phyloP scores from a whole-genome alignment of 2,113 vertebrate genomes.

The Xenotilapia flavipinnis region DNA sequence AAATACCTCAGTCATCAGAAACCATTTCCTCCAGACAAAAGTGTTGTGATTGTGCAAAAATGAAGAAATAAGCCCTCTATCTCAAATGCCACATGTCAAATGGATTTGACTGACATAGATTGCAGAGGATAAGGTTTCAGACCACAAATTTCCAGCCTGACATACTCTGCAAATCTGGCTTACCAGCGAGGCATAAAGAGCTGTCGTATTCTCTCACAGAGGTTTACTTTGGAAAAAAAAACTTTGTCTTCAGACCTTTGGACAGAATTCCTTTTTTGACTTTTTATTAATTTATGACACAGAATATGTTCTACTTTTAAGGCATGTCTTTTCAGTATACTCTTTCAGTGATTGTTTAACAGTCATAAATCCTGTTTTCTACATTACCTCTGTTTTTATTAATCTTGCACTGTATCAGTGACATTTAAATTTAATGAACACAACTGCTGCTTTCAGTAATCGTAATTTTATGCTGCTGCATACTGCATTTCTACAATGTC shows the following conservation, averaged over 20 bases:
- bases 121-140: slow-evolving; percentile 73
- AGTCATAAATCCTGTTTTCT: not conserved
- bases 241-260: slow-evolving; percentile 46
- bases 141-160: slow-evolving; percentile 64
- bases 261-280: slow-evolving; percentile 36
- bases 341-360: not conserved
- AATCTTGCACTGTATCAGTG: not conserved
- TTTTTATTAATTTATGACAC: slow-evolving; percentile 18
- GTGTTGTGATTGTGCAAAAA: slow-evolving; percentile 53
- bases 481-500: not conserved
- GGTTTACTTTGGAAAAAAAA: slow-evolving; percentile 60
- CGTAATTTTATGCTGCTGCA: not conserved
- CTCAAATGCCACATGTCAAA: slow-evolving; percentile 62
- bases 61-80: slow-evolving; percentile 59
- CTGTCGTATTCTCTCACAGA: slow-evolving; percentile 40
- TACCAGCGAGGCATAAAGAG: slow-evolving; percentile 74
- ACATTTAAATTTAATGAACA: not conserved
- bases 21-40: slow-evolving; percentile 25
- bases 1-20: slow-evolving; percentile 43
- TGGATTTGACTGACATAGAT: slow-evolving; percentile 73
- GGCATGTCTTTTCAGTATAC: not conserved
- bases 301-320: not conserved
- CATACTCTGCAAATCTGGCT: slow-evolving; percentile 72
- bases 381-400: not conserved
- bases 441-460: not conserved